phyloP scores from a whole-genome alignment of 2,797 vertebrate species.

The Epinephelus awoara region DNA sequence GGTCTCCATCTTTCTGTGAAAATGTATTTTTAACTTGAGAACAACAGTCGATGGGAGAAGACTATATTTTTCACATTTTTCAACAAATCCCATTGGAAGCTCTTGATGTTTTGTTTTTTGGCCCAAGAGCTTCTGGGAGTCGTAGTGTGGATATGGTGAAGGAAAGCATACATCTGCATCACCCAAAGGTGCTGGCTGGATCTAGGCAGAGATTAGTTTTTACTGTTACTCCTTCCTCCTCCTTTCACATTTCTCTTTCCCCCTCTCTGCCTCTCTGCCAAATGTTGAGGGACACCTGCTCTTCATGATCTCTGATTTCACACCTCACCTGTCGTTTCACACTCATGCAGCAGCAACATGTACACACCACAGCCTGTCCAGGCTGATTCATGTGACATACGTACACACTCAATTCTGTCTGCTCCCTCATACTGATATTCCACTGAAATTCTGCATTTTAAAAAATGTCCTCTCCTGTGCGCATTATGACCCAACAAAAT shows the following conservation, averaged over 20 bases:
- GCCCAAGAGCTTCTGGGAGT: slow-evolving; percentile 11
- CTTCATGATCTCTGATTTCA: neutral
- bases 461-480: too few species aligned
- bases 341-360: neutral
- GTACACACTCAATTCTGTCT: neutral
- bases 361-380: neutral
- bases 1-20: neutral
- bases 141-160: slow-evolving; percentile 1
- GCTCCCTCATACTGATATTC: neutral
- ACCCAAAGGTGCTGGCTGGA: neutral
- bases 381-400: neutral
- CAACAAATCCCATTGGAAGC: neutral
- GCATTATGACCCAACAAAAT: neutral
- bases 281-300: neutral
- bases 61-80: neutral
- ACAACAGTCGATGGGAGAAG: neutral
- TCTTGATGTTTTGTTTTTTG: neutral
- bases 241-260: neutral
- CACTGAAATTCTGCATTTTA: neutral
- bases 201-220: neutral
- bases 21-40: slow-evolving; percentile 8
- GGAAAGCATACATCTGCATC: neutral
- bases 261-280: neutral
- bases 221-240: neutral
- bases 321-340: neutral